Conservation (phyloP, 2,888 invertebrate genomes). For the Tetranychus piercei region DNA sequence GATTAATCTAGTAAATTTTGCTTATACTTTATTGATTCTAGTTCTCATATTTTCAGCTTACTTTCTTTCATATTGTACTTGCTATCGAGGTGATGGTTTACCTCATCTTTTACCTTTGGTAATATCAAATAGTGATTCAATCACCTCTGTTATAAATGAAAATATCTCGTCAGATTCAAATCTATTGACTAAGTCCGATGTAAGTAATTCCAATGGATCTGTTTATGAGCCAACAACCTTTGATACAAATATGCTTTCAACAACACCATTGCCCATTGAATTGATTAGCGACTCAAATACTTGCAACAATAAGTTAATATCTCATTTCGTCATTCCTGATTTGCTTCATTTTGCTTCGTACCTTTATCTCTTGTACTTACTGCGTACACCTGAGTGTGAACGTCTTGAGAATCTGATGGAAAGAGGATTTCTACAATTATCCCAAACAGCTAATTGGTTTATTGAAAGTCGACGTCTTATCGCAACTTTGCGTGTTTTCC, state of each 20-base stretch:
- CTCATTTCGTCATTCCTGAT: conserved; percentile 48
- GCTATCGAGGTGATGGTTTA: conserved; percentile 37
- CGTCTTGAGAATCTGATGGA: conserved; percentile 65
- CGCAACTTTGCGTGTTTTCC: conserved; percentile 51
- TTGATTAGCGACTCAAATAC: neutral
- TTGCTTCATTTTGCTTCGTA: conserved; percentile 52
- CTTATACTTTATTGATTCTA: conserved; percentile 49
- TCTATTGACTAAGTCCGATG: too few relatives aligned
- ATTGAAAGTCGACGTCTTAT: conserved; percentile 50
- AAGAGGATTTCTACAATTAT: conserved; percentile 54
- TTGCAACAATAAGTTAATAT: neutral
- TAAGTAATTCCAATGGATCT: too few relatives aligned
- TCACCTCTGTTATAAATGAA: neutral
- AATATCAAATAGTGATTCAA: neutral
- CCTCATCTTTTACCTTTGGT: conserved; percentile 1
- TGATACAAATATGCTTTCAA: too few relatives aligned
- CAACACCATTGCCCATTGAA: neutral
- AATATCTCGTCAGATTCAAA: too few relatives aligned
- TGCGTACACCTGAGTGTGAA: conserved; percentile 57
- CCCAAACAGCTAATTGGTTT: conserved; percentile 46
- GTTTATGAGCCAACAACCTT: too few relatives aligned
- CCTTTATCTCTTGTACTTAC: conserved; percentile 50
- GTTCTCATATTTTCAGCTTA: conserved; percentile 45
- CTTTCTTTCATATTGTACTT: conserved; percentile 55
- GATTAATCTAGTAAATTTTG: conserved; percentile 43